Conservation (phyloP, 2,797 vertebrate species). For the Ctenosaura bakeri region DNA sequence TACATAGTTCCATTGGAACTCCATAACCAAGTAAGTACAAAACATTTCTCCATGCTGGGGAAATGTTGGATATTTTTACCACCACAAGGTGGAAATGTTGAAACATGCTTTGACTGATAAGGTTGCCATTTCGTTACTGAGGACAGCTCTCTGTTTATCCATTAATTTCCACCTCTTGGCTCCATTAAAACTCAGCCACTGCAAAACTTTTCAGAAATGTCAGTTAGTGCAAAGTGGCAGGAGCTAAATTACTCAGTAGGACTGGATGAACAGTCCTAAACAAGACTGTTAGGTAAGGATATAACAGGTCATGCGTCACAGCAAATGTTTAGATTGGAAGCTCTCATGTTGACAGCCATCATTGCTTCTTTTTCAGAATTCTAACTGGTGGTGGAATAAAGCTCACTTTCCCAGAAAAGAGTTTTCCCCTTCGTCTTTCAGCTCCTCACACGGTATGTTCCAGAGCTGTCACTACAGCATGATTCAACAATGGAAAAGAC, state of each 20-base stretch:
- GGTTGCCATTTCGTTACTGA: not conserved
- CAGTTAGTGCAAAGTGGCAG: not conserved
- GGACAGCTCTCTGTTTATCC: not conserved
- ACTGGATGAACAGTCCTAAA: not conserved
- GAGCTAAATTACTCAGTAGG: not conserved
- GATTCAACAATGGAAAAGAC: not conserved
- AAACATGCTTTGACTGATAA: not conserved
- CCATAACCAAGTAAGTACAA: not conserved
- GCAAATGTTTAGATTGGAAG: no score
- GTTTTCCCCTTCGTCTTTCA: no score
- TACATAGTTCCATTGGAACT: not conserved
- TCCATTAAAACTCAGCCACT: not conserved
- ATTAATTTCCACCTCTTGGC: not conserved
- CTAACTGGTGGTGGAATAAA: no score
- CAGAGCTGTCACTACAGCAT: no score
- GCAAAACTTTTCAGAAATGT: not conserved
- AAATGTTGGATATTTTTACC: not conserved
- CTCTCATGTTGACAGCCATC: no score
- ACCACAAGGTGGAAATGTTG: conserved; percentile 25
- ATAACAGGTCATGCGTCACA: not conserved
- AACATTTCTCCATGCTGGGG: not conserved
- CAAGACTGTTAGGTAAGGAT: not conserved
- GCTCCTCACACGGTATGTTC: no score
- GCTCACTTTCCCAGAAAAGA: no score
- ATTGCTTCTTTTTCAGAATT: no score